Evolutionary conservation across 2,888 invertebrate genomes (phyloP), one percentile per base, ranked within the genome.

Genomic region (Apamea crenata): DNA sequence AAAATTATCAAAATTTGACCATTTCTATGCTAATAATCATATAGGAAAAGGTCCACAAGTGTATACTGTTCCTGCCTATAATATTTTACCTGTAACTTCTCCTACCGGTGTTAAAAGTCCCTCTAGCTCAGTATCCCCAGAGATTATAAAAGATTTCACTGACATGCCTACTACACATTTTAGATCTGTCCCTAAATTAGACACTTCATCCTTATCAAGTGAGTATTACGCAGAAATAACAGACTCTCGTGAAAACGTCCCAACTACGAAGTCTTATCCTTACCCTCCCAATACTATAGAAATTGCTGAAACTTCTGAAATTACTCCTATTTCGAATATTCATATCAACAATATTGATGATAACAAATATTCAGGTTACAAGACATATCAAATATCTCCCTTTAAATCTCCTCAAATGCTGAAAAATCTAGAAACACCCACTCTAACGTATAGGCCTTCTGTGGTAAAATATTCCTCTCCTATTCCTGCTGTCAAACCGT

Each of bases 291-390:
- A 44, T 59, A 2, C 21, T 14, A 44, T 63, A 1, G 44, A 63
- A 25, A 0, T 53, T 5, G 25, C 40, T n/a, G 50, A 78, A 1
- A 40, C 2, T 2, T 25, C 36, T 16, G 50, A 66, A 66, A 63
- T 47, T 0, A 10, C 50, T 47, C 12, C 47, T 16, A 21, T 3
- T 65, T 29, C 16, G n/a, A n/a, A 50, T 61, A 21, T 2, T 6
- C 14, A 59, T n/a, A 1, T 29, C 1, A 59, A 69, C 4, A 73
- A 73, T 56, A 40, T 61, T 21, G n/a, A 73, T 1, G 36, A 70
- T 56, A 71, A 72, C 0, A 80, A 80, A 21, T 87, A 85, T 66
- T 71, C 75, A 5, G 84, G 87, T 1, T 87, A 85, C 18, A 84
- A 80, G 14, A 70, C 80, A 0, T 87, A 87, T 50, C 75, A 65